Conservation (phyloP, 2,888 invertebrate genomes). For the Drosophila gaucha region DNA sequence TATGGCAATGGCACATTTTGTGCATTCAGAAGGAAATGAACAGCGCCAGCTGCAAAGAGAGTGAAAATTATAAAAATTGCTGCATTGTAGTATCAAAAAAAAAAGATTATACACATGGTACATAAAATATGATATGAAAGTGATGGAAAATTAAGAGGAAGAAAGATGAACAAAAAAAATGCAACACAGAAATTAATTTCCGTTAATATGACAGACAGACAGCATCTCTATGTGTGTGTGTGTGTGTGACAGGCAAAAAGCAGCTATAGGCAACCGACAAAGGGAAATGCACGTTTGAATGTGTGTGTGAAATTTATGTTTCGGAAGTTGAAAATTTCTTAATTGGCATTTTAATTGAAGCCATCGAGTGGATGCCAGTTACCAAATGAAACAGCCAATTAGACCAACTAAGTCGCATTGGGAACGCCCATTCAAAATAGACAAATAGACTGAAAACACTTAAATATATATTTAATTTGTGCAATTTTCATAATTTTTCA, state of each 20-base stretch:
- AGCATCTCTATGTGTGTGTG: background rate
- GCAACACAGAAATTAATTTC: constrained; percentile 71
- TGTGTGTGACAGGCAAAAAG: background rate
- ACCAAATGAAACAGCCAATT: constrained; percentile 23
- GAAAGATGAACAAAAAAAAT: constrained; percentile 22
- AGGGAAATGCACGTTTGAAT: constrained; percentile 36
- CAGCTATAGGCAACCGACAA: constrained; percentile 13
- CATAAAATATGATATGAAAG: constrained; percentile 30
- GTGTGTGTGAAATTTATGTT: too few species aligned
- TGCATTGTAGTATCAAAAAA: constrained; percentile 49
- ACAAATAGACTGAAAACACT: background rate
- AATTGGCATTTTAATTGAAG: constrained; percentile 71
- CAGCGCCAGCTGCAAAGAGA: constrained; percentile 54
- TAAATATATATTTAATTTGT: constrained; percentile 25
- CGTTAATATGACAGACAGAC: constrained; percentile 54
- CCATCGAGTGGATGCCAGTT: constrained; percentile 32
- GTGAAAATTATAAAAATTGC: constrained; percentile 60
- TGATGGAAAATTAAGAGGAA: constrained; percentile 28
- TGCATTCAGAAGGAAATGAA: constrained; percentile 72
- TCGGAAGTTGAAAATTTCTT: constrained; percentile 65
- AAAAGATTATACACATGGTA: background rate
- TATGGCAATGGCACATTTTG: constrained; percentile 46
- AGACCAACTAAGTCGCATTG: constrained; percentile 14
- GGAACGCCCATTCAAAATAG: constrained; percentile 8
- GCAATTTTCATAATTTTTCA: constrained; percentile 24